Evolutionary conservation across 2,888 invertebrate genomes (phyloP).

Genomic region (Prosopocoilus inquinatus): DNA sequence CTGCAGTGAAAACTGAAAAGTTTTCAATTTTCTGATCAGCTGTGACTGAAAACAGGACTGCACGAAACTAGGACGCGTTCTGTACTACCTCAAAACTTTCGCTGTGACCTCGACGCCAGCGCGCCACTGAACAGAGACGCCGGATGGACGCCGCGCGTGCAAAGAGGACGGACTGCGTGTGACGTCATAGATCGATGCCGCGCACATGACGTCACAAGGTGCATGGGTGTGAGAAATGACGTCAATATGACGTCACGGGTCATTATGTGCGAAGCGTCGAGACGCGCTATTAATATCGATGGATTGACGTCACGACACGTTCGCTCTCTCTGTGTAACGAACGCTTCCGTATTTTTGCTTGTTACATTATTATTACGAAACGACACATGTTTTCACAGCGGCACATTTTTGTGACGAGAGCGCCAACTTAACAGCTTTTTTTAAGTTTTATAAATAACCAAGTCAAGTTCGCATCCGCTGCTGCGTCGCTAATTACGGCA

Average conservation of each 20-base stretch:
- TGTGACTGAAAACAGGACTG: slow-evolving; percentile 19
- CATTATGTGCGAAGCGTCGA: slow-evolving; percentile 33
- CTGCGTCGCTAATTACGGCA: too few species aligned
- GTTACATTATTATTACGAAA: slow-evolving; percentile 11
- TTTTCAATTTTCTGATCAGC: slow-evolving; percentile 9
- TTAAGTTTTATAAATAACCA: too few species aligned
- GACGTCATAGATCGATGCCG: slow-evolving; percentile 40
- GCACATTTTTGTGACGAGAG: too few species aligned
- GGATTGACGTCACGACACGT: slow-evolving; percentile 36
- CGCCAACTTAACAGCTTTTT: too few species aligned
- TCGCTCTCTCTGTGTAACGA: slow-evolving; percentile 23
- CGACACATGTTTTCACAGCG: slow-evolving; percentile 9
- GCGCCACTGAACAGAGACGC: slow-evolving; percentile 28
- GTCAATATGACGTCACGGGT: slow-evolving; percentile 37
- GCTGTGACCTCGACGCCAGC: slow-evolving; percentile 39
- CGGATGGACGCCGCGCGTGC: slow-evolving; percentile 17
- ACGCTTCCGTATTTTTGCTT: slow-evolving; percentile 15
- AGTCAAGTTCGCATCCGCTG: too few species aligned
- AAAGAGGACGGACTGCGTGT: slow-evolving; percentile 29
- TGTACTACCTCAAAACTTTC: slow-evolving; percentile 40
- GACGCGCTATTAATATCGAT: slow-evolving; percentile 38
- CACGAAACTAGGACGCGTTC: slow-evolving; percentile 22
- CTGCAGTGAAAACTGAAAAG: too few species aligned
- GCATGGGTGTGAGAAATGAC: slow-evolving; percentile 37
- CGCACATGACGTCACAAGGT: slow-evolving; percentile 35